These are phyloP conservation scores for Oreochromis tanganicae DNA, from an alignment of 2,113 vertebrate genomes.

Conservation along the genomic window DNA sequence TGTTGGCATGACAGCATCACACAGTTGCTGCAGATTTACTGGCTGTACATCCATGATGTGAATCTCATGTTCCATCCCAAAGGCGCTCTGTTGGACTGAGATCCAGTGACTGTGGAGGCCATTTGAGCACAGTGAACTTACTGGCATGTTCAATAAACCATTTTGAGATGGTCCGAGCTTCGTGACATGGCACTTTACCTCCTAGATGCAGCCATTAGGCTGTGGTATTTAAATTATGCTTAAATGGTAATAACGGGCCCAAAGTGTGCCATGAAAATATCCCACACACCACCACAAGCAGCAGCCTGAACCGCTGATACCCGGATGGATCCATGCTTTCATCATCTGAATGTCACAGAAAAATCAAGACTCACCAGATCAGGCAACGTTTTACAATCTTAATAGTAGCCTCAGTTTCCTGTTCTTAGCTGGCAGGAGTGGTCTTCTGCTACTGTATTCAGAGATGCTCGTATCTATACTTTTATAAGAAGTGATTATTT, in stretches of 20 bases:
- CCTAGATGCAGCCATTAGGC: neutral
- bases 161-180: neutral
- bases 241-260: too few relatives aligned
- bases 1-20: neutral
- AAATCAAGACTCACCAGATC: neutral
- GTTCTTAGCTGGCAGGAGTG: neutral
- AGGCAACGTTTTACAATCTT: rapidly evolving
- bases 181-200: rapidly evolving
- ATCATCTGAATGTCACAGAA: neutral
- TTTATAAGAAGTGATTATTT: neutral
- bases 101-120: neutral
- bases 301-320: neutral
- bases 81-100: neutral
- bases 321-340: rapidly evolving
- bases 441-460: neutral
- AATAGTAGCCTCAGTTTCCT: neutral
- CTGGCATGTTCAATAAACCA: neutral
- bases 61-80: neutral
- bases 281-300: neutral
- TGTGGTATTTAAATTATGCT: neutral
- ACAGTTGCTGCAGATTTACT: neutral
- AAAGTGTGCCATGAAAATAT: neutral
- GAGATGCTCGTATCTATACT: neutral
- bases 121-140: neutral
- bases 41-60: neutral